Evolutionary conservation across 2,113 vertebrate species (phyloP), one percentile per base, ranked within the genome.

Genomic region (Scomber colias): DNA sequence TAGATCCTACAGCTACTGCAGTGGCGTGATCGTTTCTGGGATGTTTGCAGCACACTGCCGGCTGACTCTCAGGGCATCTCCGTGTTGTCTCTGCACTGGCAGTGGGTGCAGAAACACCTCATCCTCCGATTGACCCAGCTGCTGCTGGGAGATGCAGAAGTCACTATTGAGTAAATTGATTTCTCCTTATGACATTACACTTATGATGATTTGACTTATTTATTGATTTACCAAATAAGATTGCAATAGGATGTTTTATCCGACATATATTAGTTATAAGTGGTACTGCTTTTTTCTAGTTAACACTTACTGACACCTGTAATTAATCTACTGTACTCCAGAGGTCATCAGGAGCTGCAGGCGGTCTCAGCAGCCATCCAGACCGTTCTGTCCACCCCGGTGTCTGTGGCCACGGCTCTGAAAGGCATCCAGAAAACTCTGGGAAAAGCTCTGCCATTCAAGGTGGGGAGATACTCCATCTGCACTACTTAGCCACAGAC

Each of bases 71-170:
- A 94, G 2, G 97, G 97, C 17, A 76, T 99, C 71, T 93, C 97
- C 0, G 92, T 98, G 57, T 93, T 99, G 19, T 96, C 97, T 1
- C 93, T 99, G 65, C 98, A 99, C 89, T 99, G 98, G 98, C 96
- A 98, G 85, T 99, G 98, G 98, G 95, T 99, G 71, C 95, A 95
- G 84, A 99, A 99, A 59, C 95, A 97, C 85, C 92, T 98, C 8
- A 92, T 98, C 67, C 83, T 85, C 49, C 94, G 93, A 45, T 93
- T 97, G 63, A 96, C 98, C 6, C 93, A 94, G 72, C 95, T 97
- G 65, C 92, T 98, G 67, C 81, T 94, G 54, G 96, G 95, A 81
- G 95, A 95, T 2, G 90, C 94, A 11, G 88, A 92, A 3, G 87
- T 94, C 60, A 85, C 93, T 21, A 93, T 95, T 13, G 97, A 97